Base-by-base conservation (phyloP, 2,113 vertebrate genomes). In the Pedionomus torquatus region DNA sequence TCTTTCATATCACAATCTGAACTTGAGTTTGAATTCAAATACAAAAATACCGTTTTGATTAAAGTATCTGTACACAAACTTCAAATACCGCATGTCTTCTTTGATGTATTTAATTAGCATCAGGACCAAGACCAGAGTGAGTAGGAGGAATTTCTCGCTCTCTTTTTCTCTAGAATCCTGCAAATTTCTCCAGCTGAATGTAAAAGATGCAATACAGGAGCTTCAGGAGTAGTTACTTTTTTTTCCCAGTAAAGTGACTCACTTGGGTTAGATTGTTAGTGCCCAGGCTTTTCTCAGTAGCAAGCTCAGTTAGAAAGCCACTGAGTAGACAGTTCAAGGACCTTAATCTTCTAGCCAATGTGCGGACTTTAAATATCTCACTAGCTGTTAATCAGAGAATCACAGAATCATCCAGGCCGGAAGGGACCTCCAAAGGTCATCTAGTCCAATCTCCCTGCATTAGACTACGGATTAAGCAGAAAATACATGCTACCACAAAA, bases 71-170 rank as follows among this genome's bases (percentile, higher is more conserved):
- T 68, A 55, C 60, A 68, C 69, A 89, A 92, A 79, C 72, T 81
- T 95, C 86, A 94, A 93, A 84, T 82, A 63, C 35, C 83, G 37
- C 55, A 24, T 2, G 0, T 83, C 23, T 4, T 86, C 64, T 89
- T 72, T 91, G 76, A 93, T 93, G 61, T 78, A 44, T 69, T 88
- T 95, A 78, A 95, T 96, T 84, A 90, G 60, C 51, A 83, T 44
- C 76, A 90, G 69, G 43, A 96, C 18, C 37, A 94, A 75, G 72
- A 75, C 28, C 39, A 86, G 39, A 84, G 51, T 75, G 64, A 78
- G 69, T 41, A 71, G 76, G 65, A 94, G n/a, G 76, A 84, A 48
- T 61, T 86, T 95, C 65, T 93, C 31, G 58, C 21, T 65, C 19
- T 89, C 64, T 87, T 91, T 89, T 89, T 30, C 54, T 75, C 64